Evolutionary conservation across 2,888 invertebrate genomes (phyloP).

Genomic region (Parnassius mnemosyne): DNA sequence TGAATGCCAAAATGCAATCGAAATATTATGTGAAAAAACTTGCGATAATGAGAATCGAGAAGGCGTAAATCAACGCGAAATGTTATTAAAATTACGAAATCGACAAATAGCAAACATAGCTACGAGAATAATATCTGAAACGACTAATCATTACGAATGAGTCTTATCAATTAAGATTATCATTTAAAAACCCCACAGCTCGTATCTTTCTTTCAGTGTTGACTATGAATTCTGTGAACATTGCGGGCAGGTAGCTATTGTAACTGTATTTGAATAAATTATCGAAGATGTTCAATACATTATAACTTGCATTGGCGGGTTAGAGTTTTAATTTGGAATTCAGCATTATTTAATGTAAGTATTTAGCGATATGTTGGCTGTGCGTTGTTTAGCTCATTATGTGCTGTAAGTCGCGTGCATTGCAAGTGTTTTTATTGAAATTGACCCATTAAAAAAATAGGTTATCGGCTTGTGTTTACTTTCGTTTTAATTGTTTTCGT

Average conservation of each 20-base stretch:
- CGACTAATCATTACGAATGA: conserved; percentile 58
- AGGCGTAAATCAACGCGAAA: neutral
- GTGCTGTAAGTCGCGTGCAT: conserved; percentile 2
- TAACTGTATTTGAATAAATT: conserved; percentile 29
- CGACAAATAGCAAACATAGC: conserved; percentile 19
- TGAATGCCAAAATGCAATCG: too few relatives aligned
- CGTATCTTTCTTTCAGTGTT: conserved; percentile 64
- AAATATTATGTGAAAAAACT: too few relatives aligned
- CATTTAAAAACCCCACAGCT: conserved; percentile 67
- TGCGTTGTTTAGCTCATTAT: neutral
- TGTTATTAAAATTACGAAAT: conserved; percentile 7
- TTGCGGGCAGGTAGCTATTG: conserved; percentile 37
- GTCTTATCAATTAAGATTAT: conserved; percentile 74
- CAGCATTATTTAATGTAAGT: conserved; percentile 12
- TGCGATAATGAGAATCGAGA: neutral
- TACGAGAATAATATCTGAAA: conserved; percentile 47
- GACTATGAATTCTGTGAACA: conserved; percentile 48
- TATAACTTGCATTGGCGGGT: neutral
- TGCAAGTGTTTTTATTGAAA: neutral
- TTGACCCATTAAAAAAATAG: conserved; percentile 8
- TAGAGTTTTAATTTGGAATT: neutral
- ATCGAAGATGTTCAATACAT: conserved; percentile 17
- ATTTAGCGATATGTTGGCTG: conserved; percentile 12
- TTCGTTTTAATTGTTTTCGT: conserved; percentile 1
- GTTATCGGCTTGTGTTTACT: conserved; percentile 12